Evolutionary conservation across 2,113 vertebrate genomes (phyloP).

Genomic region (Gasterosteus nipponicus): DNA sequence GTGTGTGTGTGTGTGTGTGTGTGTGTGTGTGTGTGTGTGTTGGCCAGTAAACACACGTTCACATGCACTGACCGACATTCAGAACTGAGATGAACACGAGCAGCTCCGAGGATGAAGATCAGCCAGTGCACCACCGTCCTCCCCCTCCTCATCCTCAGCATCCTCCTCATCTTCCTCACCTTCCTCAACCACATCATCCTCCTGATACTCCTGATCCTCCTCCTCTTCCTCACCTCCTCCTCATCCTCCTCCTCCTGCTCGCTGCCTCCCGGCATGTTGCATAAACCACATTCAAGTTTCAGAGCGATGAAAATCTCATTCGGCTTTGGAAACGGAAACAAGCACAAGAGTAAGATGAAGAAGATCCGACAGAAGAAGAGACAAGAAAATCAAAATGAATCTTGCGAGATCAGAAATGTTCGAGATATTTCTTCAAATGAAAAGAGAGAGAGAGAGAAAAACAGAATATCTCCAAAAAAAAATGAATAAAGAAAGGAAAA

Average conservation of each 20-base stretch:
- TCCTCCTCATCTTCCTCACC: background rate
- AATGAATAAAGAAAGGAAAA: conserved; percentile 1
- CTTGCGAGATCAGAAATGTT: background rate
- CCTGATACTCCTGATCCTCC: too few species aligned
- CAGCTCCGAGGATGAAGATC: conserved; percentile 11
- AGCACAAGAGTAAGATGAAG: background rate
- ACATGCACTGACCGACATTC: conserved; percentile 9
- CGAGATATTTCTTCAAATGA: background rate
- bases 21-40: conserved; percentile 1
- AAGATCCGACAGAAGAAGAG: conserved; percentile 13
- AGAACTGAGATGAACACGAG: conserved; percentile 6
- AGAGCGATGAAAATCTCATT: conserved; percentile 14
- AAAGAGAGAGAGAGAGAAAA: conserved; percentile 12
- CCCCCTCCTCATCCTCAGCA: background rate
- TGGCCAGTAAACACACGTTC: conserved; percentile 4
- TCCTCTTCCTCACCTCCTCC: background rate
- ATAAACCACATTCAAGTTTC: conserved; percentile 15
- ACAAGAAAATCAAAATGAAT: conserved; percentile 22
- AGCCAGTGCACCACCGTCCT: conserved; percentile 24
- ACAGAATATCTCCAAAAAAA: conserved; percentile 3
- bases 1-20: background rate
- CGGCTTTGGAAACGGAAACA: background rate
- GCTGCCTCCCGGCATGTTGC: background rate
- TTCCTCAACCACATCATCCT: background rate
- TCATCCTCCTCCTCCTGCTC: background rate